Base-by-base conservation (phyloP, 2,797 vertebrate genomes). In the Takifugu ocellatus region DNA sequence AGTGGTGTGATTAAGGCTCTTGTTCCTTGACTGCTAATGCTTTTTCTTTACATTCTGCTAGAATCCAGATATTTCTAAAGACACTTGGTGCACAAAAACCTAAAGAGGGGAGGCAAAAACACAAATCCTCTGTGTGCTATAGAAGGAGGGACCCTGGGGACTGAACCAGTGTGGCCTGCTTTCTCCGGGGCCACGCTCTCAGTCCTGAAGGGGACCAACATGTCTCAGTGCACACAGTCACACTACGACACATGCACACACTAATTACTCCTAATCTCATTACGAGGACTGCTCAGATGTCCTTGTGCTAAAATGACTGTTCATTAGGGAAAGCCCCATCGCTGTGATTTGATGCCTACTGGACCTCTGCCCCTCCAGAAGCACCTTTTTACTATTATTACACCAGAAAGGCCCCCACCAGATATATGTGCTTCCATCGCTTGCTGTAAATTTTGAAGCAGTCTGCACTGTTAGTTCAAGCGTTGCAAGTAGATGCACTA, bases 211-310 rank as follows among this genome's bases (percentile, higher is more conserved):
- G 72, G 76, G 77, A 5, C 51, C 72, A 76, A 55, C 74, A 79
- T 70, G 83, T 75, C 75, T 79, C 64, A 47, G 72, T 64, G 77
- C 64, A 61, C 58, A 52, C 51, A 49, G 74, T 71, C 76, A 75
- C 76, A 57, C 46, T 73, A 63, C 63, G 70, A 74, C 77, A 75
- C 77, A 72, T 67, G 76, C 61, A 63, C 70, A 66, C 75, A 80
- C 82, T 91, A 92, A 93, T 93, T 93, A 92, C 85, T 83, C 77
- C 73, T 89, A 88, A 91, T 91, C 87, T 90, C 84, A 89, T 91
- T 90, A 91, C 63, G 68, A 75, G 75, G 79, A 80, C 79, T 85
- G 83, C 85, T 86, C 83, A 84, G 67, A 76, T 84, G 81, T 88
- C 81, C 84, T 48, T 89, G 72, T 56, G 56, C 63, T 54, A 66